Evolutionary conservation across 2,113 vertebrate genomes (phyloP), one percentile per base, ranked within the genome.

Genomic region (Lampris megalopsis): DNA sequence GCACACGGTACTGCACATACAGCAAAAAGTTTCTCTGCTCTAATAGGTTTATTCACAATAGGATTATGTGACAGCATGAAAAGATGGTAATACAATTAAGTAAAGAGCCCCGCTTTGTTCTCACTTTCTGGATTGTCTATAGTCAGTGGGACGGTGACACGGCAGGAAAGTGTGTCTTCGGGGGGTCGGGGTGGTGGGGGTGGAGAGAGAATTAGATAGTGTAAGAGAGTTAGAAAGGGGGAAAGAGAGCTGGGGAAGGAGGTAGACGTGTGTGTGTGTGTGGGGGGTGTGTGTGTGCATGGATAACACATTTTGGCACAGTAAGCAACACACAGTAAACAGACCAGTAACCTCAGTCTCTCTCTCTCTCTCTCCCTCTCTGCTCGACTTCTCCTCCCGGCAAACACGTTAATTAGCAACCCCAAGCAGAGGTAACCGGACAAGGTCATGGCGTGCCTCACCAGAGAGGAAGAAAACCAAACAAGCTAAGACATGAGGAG

Each of bases 351-450:
- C 73, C 81, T 41, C 59, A 72, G 40, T 49, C 58, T 58, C 10
- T 53, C 56, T n/a, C 76, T 36, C 73, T 80, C 54, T 50, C 64
- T n/a, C n/a, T n/a, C n/a, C n/a, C n/a, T n/a, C n/a, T n/a, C n/a
- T n/a, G n/a, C n/a, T n/a, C n/a, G n/a, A n/a, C n/a, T n/a, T n/a
- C n/a, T 69, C 47, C 76, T 75, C 78, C 73, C 53, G 72, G 70
- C 2, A 56, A 79, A 71, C 35, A 72, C 64, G 71, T 69, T 85
- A 75, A 80, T 83, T 73, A 81, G 68, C 82, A 79, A 81, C 62
- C 77, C 73, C 9, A 5, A 80, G 66, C 68, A 71, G 48, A 69
- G 36, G 9, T 3, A 57, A 54, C 70, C 47, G 70, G 74, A 72
- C 54, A 41, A 45, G 24, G 48, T 78, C 60, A 48, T 6, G 66